These are phyloP conservation scores for Leucosticte australis DNA, from an alignment of 2,113 vertebrate genomes.

Conservation along the genomic window DNA sequence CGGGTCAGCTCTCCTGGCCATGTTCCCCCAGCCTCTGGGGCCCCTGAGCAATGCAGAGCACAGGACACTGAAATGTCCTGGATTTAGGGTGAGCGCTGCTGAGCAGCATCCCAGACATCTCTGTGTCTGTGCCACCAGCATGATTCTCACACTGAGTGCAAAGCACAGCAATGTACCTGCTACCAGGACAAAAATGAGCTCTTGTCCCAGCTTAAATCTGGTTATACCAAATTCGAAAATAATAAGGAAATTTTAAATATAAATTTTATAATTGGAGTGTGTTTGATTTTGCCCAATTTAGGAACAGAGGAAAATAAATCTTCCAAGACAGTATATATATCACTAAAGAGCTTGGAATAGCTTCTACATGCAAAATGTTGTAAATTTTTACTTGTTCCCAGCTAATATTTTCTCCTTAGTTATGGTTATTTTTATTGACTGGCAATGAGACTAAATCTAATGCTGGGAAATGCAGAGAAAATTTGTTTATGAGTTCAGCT, in stretches of 20 bases:
- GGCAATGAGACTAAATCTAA: not conserved
- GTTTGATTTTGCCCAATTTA: not conserved
- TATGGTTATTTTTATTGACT: not conserved
- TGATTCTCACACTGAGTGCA: not conserved
- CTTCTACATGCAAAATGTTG: not conserved
- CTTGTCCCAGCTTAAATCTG: not conserved
- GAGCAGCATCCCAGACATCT: not conserved
- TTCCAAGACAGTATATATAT: not conserved
- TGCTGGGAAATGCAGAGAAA: not conserved
- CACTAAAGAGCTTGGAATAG: not conserved
- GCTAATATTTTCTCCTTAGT: not conserved
- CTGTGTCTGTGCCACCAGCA: not conserved
- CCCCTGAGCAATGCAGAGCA: not conserved
- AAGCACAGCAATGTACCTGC: not conserved
- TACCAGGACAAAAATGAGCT: not conserved
- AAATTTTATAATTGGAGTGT: not conserved
- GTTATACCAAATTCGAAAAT: not conserved
- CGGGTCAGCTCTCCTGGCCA: not conserved
- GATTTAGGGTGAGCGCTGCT: not conserved
- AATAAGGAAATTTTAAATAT: not conserved
- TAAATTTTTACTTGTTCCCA: not conserved
- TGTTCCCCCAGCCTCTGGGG: no score
- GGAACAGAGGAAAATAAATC: not conserved
- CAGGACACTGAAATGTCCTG: not conserved
- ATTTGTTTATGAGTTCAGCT: not conserved